Conservation (phyloP, 2,797 vertebrate genomes). For the Lagorchestes hirsutus region DNA sequence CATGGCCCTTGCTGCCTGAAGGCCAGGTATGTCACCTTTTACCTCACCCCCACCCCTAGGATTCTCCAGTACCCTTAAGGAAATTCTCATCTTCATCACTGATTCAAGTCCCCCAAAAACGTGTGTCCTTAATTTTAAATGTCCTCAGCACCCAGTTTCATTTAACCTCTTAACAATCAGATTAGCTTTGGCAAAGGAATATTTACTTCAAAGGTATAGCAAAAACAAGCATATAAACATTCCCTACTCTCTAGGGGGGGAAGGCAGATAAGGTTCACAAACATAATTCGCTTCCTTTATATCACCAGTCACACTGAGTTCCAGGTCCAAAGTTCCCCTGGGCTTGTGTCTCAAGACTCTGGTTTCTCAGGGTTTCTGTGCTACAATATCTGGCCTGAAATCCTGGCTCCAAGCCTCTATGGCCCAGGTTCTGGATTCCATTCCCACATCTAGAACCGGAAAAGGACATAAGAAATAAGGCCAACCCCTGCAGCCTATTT, state of each 20-base stretch:
- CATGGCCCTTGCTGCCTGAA: not conserved
- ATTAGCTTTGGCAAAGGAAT: not conserved
- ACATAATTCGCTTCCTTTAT: not conserved
- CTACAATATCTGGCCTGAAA: not conserved
- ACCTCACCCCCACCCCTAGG: not conserved
- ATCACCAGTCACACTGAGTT: not conserved
- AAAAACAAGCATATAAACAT: not conserved
- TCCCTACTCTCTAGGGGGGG: not conserved
- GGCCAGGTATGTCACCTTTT: not conserved
- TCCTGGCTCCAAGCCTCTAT: not conserved
- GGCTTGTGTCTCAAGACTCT: not conserved
- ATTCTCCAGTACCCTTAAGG: not conserved
- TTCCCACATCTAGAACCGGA: not conserved
- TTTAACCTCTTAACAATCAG: not conserved
- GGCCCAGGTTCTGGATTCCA: not conserved
- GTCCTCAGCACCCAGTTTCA: not conserved
- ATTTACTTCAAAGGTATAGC: not conserved
- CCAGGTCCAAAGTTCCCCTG: not conserved
- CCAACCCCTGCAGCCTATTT: not conserved
- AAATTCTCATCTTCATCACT: not conserved
- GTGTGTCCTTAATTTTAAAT: not conserved
- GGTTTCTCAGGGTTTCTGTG: not conserved
- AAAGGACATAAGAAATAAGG: not conserved
- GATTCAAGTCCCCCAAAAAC: not conserved
- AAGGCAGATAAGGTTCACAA: not conserved